phyloP scores from a whole-genome alignment of 2,888 invertebrate genomes.

The Phasia obesa region DNA sequence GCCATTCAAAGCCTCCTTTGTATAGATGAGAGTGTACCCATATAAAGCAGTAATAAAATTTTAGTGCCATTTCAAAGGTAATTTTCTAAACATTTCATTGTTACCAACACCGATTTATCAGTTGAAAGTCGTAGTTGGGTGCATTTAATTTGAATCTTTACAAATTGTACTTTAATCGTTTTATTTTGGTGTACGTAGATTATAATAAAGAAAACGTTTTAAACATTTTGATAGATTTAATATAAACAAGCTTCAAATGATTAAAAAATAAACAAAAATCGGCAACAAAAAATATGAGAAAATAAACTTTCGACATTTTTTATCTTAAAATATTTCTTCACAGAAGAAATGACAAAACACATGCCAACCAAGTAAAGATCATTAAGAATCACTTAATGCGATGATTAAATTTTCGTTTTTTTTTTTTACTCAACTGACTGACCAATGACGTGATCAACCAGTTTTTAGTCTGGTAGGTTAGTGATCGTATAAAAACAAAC shows the following conservation, averaged over 20 bases:
- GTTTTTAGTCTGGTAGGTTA: constrained; percentile 37
- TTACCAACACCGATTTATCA: no score
- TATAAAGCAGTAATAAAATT: no score
- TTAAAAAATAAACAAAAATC: neutral
- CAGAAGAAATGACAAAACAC: neutral
- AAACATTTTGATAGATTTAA: constrained; percentile 10
- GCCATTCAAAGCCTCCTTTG: no score
- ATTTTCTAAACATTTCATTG: no score
- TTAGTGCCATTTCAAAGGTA: no score
- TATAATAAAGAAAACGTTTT: constrained; percentile 16
- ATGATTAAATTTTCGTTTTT: constrained; percentile 34
- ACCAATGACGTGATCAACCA: constrained; percentile 36
- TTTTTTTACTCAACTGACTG: constrained; percentile 13
- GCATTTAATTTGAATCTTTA: neutral
- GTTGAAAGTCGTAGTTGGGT: neutral
- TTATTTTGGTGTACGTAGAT: neutral
- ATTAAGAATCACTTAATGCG: constrained; percentile 60
- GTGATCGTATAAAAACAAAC: constrained; percentile 3
- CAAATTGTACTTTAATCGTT: neutral
- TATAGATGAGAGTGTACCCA: no score
- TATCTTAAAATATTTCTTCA: neutral
- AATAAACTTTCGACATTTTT: constrained; percentile 50
- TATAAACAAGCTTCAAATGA: neutral
- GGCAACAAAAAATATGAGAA: constrained; percentile 17
- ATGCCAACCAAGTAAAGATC: constrained; percentile 31